Evolutionary conservation across 2,888 invertebrate genomes (phyloP).

Genomic region (Nomada hirtipes): DNA sequence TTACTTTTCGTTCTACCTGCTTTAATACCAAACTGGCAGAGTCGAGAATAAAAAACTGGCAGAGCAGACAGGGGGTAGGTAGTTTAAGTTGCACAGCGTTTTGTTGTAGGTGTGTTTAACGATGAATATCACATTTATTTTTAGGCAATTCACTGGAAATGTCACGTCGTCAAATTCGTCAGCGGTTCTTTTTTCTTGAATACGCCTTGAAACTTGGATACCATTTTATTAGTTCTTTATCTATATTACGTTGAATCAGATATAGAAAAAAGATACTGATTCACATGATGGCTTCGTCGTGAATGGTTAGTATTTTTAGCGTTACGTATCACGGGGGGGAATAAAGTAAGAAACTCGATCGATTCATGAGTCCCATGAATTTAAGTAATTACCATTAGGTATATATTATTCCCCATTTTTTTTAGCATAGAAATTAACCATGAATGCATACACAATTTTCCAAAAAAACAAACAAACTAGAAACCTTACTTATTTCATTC

Average conservation of each 20-base stretch:
- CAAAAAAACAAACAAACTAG: no score
- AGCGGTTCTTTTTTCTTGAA: neutral
- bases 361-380: neutral
- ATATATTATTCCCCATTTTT: neutral
- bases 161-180: neutral
- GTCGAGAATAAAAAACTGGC: neutral
- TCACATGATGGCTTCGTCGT: neutral
- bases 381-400: neutral
- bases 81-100: neutral
- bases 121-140: conserved; percentile 5
- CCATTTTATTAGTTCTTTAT: neutral
- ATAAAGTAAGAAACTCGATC: neutral
- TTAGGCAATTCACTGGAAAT: neutral
- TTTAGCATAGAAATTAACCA: no score
- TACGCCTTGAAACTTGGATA: neutral
- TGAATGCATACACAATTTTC: no score
- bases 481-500: no score
- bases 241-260: conserved; percentile 6
- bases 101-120: neutral
- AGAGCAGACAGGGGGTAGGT: neutral
- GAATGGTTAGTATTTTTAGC: conserved; percentile 1
- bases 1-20: neutral
- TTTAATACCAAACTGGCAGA: neutral
- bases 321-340: neutral
- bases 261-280: neutral